Conservation (phyloP, 2,797 vertebrate species). For the Leptoclinus maculatus region DNA sequence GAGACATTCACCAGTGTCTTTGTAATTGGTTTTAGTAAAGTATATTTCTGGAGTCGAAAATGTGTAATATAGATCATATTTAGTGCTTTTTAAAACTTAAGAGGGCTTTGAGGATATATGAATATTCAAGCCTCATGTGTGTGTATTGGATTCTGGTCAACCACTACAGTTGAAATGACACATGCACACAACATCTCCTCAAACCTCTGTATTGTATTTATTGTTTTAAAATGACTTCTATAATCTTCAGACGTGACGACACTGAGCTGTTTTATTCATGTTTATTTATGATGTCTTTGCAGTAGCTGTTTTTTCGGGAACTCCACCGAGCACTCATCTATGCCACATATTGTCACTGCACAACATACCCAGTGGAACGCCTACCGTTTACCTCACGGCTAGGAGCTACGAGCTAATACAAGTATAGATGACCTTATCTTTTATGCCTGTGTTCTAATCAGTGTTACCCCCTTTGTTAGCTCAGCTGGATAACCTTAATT, state of each 20-base stretch:
- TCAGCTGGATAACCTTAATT: constrained; percentile 20
- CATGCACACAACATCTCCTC: background rate
- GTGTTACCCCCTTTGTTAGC: constrained; percentile 14
- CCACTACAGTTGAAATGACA: constrained; percentile 7
- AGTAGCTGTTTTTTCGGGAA: constrained; percentile 3
- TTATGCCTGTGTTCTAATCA: constrained; percentile 19
- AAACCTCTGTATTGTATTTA: background rate
- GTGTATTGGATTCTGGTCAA: constrained; percentile 17
- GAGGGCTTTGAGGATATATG: background rate
- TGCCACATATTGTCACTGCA: background rate
- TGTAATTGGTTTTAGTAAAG: constrained; percentile 71
- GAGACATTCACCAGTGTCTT: constrained; percentile 58
- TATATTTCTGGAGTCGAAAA: constrained; percentile 41
- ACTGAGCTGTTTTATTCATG: background rate
- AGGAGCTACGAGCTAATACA: background rate
- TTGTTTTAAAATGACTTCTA: background rate
- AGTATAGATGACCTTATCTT: background rate
- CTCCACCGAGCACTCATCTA: background rate
- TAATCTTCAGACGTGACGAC: background rate
- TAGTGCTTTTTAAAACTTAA: background rate
- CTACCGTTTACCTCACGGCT: background rate
- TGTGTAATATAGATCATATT: constrained; percentile 33
- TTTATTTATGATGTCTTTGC: background rate
- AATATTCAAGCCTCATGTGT: too few species aligned
- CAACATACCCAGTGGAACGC: background rate